These are phyloP conservation scores for Anguilla obscura DNA, from an alignment of 2,797 vertebrate genomes.

Conservation along the genomic window DNA sequence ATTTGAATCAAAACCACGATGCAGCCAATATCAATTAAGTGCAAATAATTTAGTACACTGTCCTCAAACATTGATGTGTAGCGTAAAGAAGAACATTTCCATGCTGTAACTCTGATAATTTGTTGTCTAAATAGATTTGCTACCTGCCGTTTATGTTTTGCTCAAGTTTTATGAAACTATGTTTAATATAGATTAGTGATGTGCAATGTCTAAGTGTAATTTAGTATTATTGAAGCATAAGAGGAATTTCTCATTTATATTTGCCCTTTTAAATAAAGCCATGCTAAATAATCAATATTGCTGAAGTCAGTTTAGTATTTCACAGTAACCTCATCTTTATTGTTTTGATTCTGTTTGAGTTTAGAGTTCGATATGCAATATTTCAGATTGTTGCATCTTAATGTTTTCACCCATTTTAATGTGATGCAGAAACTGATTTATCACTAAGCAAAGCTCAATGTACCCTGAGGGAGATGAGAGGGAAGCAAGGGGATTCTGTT, in stretches of 20 bases:
- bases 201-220: no score
- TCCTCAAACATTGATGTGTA: background rate
- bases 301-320: background rate
- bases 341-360: constrained; percentile 21
- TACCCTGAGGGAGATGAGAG: constrained; percentile 41
- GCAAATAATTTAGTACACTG: background rate
- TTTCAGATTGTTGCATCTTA: constrained; percentile 44
- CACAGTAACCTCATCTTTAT: constrained; percentile 13
- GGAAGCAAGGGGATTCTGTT: constrained; percentile 58
- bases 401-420: constrained; percentile 56
- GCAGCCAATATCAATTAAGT: constrained; percentile 6
- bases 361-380: constrained; percentile 31
- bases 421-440: constrained; percentile 55
- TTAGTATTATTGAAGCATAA: background rate
- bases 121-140: background rate
- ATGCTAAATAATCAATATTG: constrained; percentile 12
- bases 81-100: background rate
- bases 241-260: background rate
- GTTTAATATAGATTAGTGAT: background rate
- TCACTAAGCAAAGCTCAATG: constrained; percentile 55
- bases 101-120: background rate
- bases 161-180: background rate
- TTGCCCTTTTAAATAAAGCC: background rate
- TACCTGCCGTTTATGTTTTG: background rate
- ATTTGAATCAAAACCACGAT: background rate